Percentiles rank a stretch among this genome's conserved stretches.
Conservation (phyloP, 1,140 invertebrate genomes). For the Meloidogyne exigua region DNA sequence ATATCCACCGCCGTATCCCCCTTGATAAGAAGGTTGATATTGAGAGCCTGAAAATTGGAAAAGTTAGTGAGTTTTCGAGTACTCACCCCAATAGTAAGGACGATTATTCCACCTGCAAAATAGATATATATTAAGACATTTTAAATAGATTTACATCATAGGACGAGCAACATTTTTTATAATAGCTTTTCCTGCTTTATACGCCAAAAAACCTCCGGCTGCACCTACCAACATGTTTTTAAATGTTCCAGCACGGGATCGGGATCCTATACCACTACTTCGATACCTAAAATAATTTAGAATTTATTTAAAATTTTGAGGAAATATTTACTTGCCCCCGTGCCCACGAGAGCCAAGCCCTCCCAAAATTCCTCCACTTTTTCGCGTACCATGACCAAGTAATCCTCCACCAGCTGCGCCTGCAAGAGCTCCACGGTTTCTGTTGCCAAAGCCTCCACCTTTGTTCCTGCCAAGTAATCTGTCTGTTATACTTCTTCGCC, state of each 20-base stretch:
- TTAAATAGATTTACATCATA: constrained; percentile 52
- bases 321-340: not conserved
- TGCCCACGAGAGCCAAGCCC: not conserved
- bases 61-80: constrained; percentile 22
- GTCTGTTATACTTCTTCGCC: not conserved
- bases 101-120: constrained; percentile 53
- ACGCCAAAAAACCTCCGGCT: constrained; percentile 57
- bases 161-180: constrained; percentile 49
- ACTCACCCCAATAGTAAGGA: constrained; percentile 56
- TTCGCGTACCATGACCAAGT: not conserved
- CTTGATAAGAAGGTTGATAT: constrained; percentile 7
- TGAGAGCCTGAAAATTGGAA: constrained; percentile 9
- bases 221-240: constrained; percentile 59
- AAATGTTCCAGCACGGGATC: constrained; percentile 53
- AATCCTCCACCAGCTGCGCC: constrained; percentile 12
- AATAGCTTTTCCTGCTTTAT: constrained; percentile 57
- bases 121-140: not conserved
- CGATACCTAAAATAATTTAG: constrained; percentile 7
- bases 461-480: constrained; percentile 7
- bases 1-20: not conserved
- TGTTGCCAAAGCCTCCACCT: constrained; percentile 4
- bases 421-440: not conserved
- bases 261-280: constrained; percentile 49
- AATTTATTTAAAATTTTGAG: not conserved
- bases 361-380: not conserved